Base-by-base conservation (phyloP, 2,888 invertebrate genomes). In the Hirtodrosophila cameraria region DNA sequence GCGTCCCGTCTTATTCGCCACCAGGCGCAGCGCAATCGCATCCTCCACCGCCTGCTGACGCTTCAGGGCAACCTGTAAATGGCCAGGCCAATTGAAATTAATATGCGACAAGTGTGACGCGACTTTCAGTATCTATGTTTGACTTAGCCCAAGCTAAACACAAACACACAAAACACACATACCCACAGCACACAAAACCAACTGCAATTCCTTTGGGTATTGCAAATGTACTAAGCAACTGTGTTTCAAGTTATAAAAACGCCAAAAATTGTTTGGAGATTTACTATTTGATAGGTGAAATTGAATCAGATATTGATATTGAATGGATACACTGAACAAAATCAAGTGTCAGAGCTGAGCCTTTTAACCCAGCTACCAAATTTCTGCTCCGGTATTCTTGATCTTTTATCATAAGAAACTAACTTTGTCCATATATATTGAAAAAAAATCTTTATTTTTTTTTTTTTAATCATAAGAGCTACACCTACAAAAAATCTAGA, bases 1-100 rank as follows among this genome's bases (percentile, higher is more conserved):
- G 25, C 94, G 93, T 30, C 97, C 96, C 3, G 94, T 95, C 75
- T 95, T 95, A 25, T 94, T 94, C n/a, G 97, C 95, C 12, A 97
- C 95, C 84, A 99, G 92, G 48, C 97, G 97, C 55, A 98, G 92
- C 0, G 98, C 98, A 74, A 98, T 97, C 52, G 97, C 97, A 89
- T 99, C 98, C 92, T 99, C 98, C 0, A 98, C 98, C 0, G 98
- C 98, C 92, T 99, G 98, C 90, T 98, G 98, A 9, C 99, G 93
- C 91, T 99, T 99, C 54, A 99, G 90, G 2, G 99, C 98, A 16
- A 99, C 97, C 97, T 97, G 78, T 43, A 42, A 46, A 46, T 38
- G 39, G 49, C 33, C 28, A 49, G 39, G 62, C 62, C 76, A 87
- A 85, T 86, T 78, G 87, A 88, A 83, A 87, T 88, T 86, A 87